Base-by-base conservation (phyloP, 2,797 vertebrate species). In the Bovichtus diacanthus region DNA sequence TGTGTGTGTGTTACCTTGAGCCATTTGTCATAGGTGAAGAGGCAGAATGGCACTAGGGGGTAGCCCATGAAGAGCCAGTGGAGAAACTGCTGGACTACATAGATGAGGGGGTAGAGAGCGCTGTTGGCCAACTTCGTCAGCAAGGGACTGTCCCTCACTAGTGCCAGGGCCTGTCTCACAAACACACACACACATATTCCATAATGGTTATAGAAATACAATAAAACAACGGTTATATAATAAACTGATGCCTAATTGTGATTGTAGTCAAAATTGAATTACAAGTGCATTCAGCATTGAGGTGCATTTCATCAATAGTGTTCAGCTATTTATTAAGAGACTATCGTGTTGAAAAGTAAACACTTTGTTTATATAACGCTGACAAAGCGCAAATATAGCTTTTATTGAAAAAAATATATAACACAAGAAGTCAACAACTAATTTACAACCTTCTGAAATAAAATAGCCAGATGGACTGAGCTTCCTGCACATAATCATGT, bases 21-120 rank as follows among this genome's bases (percentile, higher is more conserved):
- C 98, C 98, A 99, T 90, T 97, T 99, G 93, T 99, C 98, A 87
- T 96, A 99, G 5, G 96, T 96, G 94, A 99, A 98, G 93, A 99
- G 97, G 89, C 97, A 98, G 83, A 99, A 99, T 65, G 97, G 94
- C 70, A 97, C 96, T 46, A 99, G 93, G 3, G 98, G 96, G 88
- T 99, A 99, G 46, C 97, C 97, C 97, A 99, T 97, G 73, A 99
- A 98, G 82, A 99, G 95, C 98, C 97, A 99, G 91, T 99, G 98
- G 81, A 97, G 72, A 29, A 95, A 89, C 92, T 99, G 98, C 81
- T 98, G 97, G 54, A 97, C 89, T 67, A 96, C 21, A 0, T 99
- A 99, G 86, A 96, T 88, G 81, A 97, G 31, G 11, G 97, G 97
- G 75, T 92, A 94, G 53, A 98, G 77, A 0, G 93, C 81, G 67